Base-by-base conservation (phyloP, 2,797 vertebrate species). In the Sebastes kiyomatsui region DNA sequence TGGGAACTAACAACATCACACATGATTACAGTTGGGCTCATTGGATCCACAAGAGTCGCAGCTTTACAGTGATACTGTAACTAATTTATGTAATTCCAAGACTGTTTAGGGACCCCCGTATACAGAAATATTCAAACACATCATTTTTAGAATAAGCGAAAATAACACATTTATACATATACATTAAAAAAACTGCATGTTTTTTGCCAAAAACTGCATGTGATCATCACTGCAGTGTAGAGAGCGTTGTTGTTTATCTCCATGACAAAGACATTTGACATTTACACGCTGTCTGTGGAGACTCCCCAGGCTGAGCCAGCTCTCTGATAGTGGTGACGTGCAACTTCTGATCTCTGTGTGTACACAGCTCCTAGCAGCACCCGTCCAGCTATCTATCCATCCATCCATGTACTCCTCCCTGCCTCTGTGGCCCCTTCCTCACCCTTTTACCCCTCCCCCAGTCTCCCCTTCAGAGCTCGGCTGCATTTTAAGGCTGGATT, bases 401-500 rank as follows among this genome's bases (percentile, higher is more conserved):
- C 77, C 54, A 49, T 74, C 70, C 27, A 6, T 46, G 9, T 1
- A 32, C 61, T 46, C 55, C 28, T 61, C 62, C 52, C 27, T 64
- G 28, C 23, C 65, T 68, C 80, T 66, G 60, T 79, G 75, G 76
- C 84, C 76, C 77, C 77, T 72, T 81, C 67, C 79, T 82, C 75
- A 77, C 66, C 66, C 76, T 67, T 42, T 13, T 28, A 72, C 75
- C 83, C 81, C 33, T 77, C 83, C 88, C 76, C 79, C 82, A 66
- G 6, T 59, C 30, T 11, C 55, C 68, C 60, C 42, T 54, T 72
- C 25, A 16, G 32, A 69, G 38, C 77, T 38, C 27, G 4, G 66
- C 79, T 67, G 33, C 81, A 73, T 81, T 87, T 87, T 83, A 86
- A 81, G 74, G 68, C 54, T 79, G 49, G 80, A 92, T 90, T 90